Percentiles rank a stretch among this genome's conserved stretches.
Evolutionary conservation across 1,140 invertebrate species (phyloP).

Genomic region (Metaphire vulgaris): DNA sequence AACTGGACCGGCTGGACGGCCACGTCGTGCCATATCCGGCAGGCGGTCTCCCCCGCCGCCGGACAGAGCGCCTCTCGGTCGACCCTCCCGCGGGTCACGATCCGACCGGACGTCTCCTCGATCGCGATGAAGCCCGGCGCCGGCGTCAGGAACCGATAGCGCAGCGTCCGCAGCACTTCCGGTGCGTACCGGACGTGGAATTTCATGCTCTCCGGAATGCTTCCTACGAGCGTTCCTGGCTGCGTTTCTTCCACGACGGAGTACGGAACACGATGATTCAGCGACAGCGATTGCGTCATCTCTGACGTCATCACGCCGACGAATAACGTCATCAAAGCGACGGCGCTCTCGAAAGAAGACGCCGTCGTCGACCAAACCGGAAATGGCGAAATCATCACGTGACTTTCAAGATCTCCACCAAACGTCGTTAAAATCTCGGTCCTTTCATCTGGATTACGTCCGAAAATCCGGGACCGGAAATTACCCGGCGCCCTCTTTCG

Average conservation of each 20-base stretch:
- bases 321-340: too few species aligned
- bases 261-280: conserved; percentile 8
- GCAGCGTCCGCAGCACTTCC: conserved; percentile 10
- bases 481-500: too few species aligned
- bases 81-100: conserved; percentile 10
- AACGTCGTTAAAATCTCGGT: too few species aligned
- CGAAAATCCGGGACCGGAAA: too few species aligned
- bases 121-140: conserved; percentile 12
- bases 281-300: too few species aligned
- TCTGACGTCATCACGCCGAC: too few species aligned
- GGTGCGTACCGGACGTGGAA: conserved; percentile 3
- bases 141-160: conserved; percentile 22
- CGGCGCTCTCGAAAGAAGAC: too few species aligned
- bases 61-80: conserved; percentile 24
- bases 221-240: not conserved
- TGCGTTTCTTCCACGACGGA: conserved; percentile 11
- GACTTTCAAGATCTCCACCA: too few species aligned
- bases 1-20: conserved; percentile 20
- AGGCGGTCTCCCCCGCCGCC: not conserved
- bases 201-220: not conserved
- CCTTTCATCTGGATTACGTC: too few species aligned
- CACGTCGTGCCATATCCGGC: conserved; percentile 19
- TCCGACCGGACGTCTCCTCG: conserved; percentile 15
- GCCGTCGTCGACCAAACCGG: too few species aligned
- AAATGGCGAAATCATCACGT: too few species aligned